Evolutionary conservation across 2,797 vertebrate species (phyloP).

Genomic region (Gymnocypris eckloni): DNA sequence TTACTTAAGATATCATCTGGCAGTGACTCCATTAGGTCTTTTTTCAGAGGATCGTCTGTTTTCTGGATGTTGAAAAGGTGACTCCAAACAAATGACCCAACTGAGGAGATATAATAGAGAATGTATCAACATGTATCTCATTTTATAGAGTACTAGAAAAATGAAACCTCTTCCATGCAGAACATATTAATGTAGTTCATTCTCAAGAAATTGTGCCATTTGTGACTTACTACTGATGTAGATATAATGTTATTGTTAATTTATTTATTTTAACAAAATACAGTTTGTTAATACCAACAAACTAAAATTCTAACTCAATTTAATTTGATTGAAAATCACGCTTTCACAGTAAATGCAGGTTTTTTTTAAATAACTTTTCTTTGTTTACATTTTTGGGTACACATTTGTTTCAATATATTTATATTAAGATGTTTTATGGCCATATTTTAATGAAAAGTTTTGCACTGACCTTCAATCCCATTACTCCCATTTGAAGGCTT

Average conservation of each 20-base stretch:
- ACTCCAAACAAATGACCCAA: conserved; percentile 92
- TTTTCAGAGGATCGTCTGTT: conserved; percentile 86
- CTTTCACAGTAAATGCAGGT: too few relatives aligned
- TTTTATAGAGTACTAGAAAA: not conserved
- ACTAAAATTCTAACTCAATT: too few relatives aligned
- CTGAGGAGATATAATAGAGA: conserved; percentile 66
- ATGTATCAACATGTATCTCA: not conserved
- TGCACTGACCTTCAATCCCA: not conserved
- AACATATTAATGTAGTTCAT: not conserved
- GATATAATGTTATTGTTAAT: not conserved
- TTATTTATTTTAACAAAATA: too few relatives aligned
- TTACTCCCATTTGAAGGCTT: not conserved
- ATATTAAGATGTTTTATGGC: not conserved
- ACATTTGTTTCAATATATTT: not conserved
- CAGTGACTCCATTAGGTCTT: conserved; percentile 77
- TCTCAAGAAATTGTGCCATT: not conserved
- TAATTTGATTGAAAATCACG: not conserved
- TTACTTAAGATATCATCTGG: conserved; percentile 86
- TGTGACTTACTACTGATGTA: not conserved
- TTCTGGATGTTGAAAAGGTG: conserved; percentile 85
- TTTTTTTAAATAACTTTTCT: too few relatives aligned
- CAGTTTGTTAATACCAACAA: too few relatives aligned
- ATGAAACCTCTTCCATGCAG: not conserved
- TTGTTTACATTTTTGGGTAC: not conserved
- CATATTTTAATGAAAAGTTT: not conserved